These are phyloP conservation scores for Thinocorus orbignyianus DNA, from an alignment of 2,113 vertebrate species.

Conservation along the genomic window DNA sequence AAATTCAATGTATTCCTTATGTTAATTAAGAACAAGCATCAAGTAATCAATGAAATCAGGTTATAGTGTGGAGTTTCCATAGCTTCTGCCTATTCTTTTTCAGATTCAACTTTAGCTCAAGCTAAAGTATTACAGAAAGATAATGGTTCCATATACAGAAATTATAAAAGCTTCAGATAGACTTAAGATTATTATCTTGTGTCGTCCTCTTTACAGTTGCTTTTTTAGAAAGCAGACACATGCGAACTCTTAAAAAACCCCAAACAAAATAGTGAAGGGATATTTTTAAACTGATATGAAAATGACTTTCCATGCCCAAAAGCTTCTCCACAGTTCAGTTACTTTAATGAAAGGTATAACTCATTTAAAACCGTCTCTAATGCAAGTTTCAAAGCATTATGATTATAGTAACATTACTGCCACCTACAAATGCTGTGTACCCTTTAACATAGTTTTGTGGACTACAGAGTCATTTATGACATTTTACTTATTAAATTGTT, in stretches of 20 bases:
- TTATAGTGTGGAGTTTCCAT: not conserved
- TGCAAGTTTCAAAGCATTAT: not conserved
- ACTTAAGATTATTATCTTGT: not conserved
- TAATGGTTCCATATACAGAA: not conserved
- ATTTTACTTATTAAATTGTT: not conserved
- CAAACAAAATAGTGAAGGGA: not conserved
- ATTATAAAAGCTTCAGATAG: not conserved
- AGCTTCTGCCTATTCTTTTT: not conserved
- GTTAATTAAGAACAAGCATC: not conserved
- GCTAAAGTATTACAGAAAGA: not conserved
- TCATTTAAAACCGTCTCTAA: not conserved
- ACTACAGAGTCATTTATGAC: not conserved
- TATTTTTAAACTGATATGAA: not conserved
- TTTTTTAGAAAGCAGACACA: not conserved
- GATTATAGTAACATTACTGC: not conserved
- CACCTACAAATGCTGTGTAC: not conserved
- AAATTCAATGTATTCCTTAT: not conserved
- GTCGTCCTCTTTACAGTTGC: not conserved
- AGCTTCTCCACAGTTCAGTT: not conserved
- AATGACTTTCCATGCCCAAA: not conserved
- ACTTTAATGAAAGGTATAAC: not conserved
- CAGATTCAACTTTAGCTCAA: not conserved
- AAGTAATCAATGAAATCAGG: not conserved
- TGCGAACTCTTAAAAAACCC: not conserved
- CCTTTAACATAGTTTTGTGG: not conserved